Conservation (phyloP, 1,140 invertebrate species). For the Physella acuta region DNA sequence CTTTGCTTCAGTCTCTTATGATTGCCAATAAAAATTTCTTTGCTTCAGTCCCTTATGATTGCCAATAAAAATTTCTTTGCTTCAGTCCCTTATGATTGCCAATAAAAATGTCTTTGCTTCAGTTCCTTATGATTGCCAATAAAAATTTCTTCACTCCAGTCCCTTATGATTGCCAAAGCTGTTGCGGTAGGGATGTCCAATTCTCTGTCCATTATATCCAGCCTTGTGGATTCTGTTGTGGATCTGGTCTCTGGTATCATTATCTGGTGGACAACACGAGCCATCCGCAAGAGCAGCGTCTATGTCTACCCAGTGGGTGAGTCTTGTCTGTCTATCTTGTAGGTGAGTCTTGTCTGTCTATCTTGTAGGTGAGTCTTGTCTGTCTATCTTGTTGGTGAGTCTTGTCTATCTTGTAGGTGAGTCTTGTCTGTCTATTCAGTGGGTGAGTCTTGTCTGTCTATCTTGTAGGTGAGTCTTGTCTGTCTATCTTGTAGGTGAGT, state of each 20-base stretch:
- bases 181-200: conserved; percentile 59
- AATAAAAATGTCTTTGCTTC: background rate
- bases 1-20: background rate
- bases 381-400: background rate
- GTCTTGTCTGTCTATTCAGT: background rate
- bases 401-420: background rate
- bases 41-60: background rate
- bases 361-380: background rate
- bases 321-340: background rate
- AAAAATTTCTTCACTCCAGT: conserved; percentile 30
- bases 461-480: background rate
- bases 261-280: conserved; percentile 57
- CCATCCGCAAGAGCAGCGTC: conserved; percentile 55
- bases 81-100: background rate
- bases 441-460: background rate
- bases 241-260: conserved; percentile 60
- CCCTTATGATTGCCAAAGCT: conserved; percentile 54
- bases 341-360: background rate
- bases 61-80: background rate
- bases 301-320: conserved; percentile 61
- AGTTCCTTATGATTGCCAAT: background rate
- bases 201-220: conserved; percentile 61
- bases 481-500: background rate
- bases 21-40: background rate
- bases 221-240: conserved; percentile 61